Percentiles rank a stretch among this genome's conserved stretches.
These are phyloP conservation scores for Nanorana parkeri DNA, from an alignment of 2,113 vertebrate species.

Conservation along the genomic window DNA sequence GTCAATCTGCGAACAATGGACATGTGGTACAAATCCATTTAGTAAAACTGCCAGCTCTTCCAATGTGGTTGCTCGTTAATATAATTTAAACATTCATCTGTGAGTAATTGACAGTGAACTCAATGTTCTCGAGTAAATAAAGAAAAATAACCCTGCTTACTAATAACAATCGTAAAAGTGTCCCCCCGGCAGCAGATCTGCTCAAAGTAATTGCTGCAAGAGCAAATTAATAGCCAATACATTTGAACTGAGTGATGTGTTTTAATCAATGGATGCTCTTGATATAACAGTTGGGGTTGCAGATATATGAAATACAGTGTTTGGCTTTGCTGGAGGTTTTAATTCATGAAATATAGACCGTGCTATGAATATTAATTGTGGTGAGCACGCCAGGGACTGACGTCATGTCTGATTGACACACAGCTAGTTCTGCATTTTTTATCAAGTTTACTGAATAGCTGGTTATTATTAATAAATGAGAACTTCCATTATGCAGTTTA, in stretches of 20 bases:
- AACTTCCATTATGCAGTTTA: not conserved
- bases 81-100: conserved; percentile 24
- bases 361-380: not conserved
- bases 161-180: conserved; percentile 33
- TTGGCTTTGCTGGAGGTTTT: not conserved
- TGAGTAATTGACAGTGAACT: conserved; percentile 40
- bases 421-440: conserved; percentile 5
- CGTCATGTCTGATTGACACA: not conserved
- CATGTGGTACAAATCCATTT: conserved; percentile 2
- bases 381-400: not conserved
- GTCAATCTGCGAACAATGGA: conserved; percentile 6
- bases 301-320: not conserved
- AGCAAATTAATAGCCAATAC: conserved; percentile 33
- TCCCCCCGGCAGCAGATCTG: not conserved
- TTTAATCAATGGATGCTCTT: conserved; percentile 6
- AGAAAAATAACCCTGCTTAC: conserved; percentile 35
- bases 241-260: conserved; percentile 9
- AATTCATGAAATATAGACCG: conserved; percentile 19
- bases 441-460: conserved; percentile 10
- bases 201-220: conserved; percentile 17
- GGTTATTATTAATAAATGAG: conserved; percentile 13
- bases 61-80: not conserved
- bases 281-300: not conserved
- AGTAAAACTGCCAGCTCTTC: not conserved
- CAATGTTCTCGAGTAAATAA: conserved; percentile 23